Evolutionary conservation across 1,140 invertebrate genomes (phyloP).

Genomic region (Macrocentrus cingulum): DNA sequence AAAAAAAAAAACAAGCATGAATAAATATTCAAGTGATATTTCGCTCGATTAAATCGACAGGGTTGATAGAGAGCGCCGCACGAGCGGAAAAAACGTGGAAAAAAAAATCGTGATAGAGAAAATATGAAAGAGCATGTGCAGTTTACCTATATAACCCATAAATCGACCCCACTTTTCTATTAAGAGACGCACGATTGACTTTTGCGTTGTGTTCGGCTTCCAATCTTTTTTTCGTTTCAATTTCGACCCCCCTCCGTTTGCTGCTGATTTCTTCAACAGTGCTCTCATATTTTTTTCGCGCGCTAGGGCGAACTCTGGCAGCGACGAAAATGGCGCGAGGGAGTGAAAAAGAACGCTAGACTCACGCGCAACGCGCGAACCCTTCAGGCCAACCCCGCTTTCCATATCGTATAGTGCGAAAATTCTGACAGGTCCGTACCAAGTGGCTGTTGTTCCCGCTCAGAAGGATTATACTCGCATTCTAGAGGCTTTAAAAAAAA

Average conservation of each 20-base stretch:
- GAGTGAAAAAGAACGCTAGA: neutral
- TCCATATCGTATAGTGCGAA: conserved; percentile 26
- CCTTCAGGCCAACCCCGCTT: conserved; percentile 15
- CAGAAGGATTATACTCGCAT: too few species aligned
- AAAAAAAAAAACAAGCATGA: conserved; percentile 19
- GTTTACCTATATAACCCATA: conserved; percentile 58
- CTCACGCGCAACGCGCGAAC: conserved; percentile 19
- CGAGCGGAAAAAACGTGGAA: conserved; percentile 6
- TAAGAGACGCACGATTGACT: conserved; percentile 58
- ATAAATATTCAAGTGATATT: conserved; percentile 5
- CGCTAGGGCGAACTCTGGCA: neutral
- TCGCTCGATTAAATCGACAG: too few species aligned
- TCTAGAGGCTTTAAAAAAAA: too few species aligned
- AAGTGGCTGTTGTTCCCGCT: conserved; percentile 1
- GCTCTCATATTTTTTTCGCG: conserved; percentile 9
- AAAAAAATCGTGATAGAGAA: conserved; percentile 31
- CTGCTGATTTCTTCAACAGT: neutral
- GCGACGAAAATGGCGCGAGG: neutral
- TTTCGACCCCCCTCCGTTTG: conserved; percentile 26
- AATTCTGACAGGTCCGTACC: conserved; percentile 28
- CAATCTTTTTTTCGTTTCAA: conserved; percentile 21
- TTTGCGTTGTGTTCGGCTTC: conserved; percentile 51
- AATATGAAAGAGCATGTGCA: conserved; percentile 29
- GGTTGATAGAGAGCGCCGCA: too few species aligned
- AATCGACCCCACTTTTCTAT: conserved; percentile 58